Base-by-base conservation (phyloP, 2,888 invertebrate genomes). In the Leucophora obtusa region DNA sequence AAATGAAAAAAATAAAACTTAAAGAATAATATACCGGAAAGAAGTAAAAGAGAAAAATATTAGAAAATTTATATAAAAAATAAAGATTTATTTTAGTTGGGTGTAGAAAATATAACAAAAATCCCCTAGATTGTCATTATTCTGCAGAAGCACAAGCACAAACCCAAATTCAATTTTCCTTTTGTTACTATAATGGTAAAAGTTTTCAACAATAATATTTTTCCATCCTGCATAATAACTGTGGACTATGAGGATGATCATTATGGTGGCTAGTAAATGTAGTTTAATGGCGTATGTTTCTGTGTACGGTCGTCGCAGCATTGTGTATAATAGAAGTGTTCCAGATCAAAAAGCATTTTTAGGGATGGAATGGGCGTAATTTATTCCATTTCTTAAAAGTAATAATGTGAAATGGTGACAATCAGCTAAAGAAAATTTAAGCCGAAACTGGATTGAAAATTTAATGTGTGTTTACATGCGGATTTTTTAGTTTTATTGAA, bases 191-290 rank as follows among this genome's bases (percentile, higher is more conserved):
- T 76, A 69, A 80, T 80, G 72, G 76, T 65, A 54, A 80, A 80
- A 76, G 72, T 76, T 80, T 80, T 73, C 21, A 65, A 76, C 54
- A 80, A 80, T 60, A 73, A 76, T 69, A 76, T 69, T 73, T 80
- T 72, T 72, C 58, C 62, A 63, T 80, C 68, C 51, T 53, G 21
- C 51, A n/a, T 28, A 63, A 43, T 28, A 18, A 58, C 28, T 35
- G 28, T 24, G 58, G 62, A 65, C 38, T 51, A 14, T 53, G 14
- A n/a, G 18, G 60, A 17, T 47, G 21, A 21, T 33, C 14, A 35
- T 35, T 17, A 33, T 38, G 47, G 9, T 35, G 18, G 53, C 43
- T 79, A 51, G 28, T 33, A 43, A 63, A 63, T 43, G n/a, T 43
- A 54, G 17, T 18, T 56, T 3, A 35, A 10, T 53, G 53, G 51